These are phyloP conservation scores for Sterrhoptilus dennistouni DNA, from an alignment of 2,113 vertebrate species.

Conservation along the genomic window DNA sequence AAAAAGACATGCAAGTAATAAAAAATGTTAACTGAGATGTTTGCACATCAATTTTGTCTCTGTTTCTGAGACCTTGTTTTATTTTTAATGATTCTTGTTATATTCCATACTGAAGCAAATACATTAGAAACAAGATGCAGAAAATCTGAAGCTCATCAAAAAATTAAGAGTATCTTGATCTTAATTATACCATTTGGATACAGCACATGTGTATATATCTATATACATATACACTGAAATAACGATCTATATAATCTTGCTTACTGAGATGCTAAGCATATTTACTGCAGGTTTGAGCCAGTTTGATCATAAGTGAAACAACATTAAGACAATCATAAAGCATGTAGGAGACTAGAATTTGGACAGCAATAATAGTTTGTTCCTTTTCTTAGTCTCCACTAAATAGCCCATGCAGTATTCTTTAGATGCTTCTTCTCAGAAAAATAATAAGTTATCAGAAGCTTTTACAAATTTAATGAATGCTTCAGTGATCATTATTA, in stretches of 20 bases:
- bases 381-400: neutral
- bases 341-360: neutral
- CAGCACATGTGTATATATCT: neutral
- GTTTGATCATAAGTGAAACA: neutral
- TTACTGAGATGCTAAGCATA: neutral
- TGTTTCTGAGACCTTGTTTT: neutral
- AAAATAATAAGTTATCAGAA: slow-evolving; percentile 37
- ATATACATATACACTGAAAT: neutral
- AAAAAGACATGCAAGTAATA: neutral
- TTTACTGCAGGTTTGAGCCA: neutral
- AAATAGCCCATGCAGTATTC: neutral
- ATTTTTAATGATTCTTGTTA: neutral
- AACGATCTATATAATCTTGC: neutral
- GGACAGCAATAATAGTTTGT: neutral
- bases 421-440: slow-evolving; percentile 23
- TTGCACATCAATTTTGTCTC: neutral
- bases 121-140: neutral
- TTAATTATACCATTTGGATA: neutral
- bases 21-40: neutral
- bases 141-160: neutral
- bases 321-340: neutral
- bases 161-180: neutral
- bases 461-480: slow-evolving; percentile 51
- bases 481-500: neutral
- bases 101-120: neutral